Percentiles rank a stretch among this genome's conserved stretches.
Conservation (phyloP, 2,888 invertebrate species). For the Nowickia ferox region DNA sequence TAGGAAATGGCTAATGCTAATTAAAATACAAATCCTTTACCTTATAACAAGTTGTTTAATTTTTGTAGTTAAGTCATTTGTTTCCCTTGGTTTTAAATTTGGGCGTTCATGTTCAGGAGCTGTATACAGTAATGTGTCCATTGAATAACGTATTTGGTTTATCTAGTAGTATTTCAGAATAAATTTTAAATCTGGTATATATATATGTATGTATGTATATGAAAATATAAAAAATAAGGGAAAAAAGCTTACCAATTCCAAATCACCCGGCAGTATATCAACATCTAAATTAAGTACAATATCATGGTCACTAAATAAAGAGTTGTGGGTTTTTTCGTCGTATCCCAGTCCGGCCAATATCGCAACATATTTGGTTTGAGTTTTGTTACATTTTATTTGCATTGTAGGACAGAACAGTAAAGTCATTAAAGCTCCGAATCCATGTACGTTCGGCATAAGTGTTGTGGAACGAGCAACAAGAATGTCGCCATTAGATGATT, state of each 20-base stretch:
- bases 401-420: constrained; percentile 92
- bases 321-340: constrained; percentile 83
- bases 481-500: constrained; percentile 83
- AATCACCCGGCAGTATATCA: constrained; percentile 87
- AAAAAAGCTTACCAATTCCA: constrained; percentile 84
- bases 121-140: constrained; percentile 87
- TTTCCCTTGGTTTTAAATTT: constrained; percentile 78
- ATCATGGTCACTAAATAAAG: constrained; percentile 93
- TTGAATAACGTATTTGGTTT: constrained; percentile 89
- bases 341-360: constrained; percentile 94
- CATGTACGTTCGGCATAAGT: constrained; percentile 93
- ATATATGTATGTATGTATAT: neutral
- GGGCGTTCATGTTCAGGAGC: constrained; percentile 81
- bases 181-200: neutral
- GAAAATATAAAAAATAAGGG: neutral
- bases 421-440: constrained; percentile 90
- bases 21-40: constrained; percentile 76
- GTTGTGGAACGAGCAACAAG: constrained; percentile 91
- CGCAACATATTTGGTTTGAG: constrained; percentile 88
- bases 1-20: neutral
- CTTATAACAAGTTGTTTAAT: constrained; percentile 83
- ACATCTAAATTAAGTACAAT: constrained; percentile 91
- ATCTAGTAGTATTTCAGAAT: constrained; percentile 84
- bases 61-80: constrained; percentile 83
- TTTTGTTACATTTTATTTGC: constrained; percentile 88